A percentile compares a stretch with the other conserved stretches of the same genome.
phyloP scores from a whole-genome alignment of 2,888 invertebrate genomes.

The Cryptus armator region DNA sequence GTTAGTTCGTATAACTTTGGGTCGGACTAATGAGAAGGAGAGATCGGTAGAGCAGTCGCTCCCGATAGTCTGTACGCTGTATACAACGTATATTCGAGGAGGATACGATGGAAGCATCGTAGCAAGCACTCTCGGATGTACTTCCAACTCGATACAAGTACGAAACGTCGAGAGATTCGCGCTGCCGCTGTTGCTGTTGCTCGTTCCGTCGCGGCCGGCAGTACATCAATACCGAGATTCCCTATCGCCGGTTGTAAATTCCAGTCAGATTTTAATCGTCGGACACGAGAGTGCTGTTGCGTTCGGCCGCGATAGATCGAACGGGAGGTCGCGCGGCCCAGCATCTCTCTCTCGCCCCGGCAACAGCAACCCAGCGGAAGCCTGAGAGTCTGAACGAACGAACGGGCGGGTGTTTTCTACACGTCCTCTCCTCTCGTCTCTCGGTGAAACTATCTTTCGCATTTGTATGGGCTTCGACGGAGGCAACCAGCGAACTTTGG shows the following conservation, averaged over 20 bases:
- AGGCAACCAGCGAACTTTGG: constrained; percentile 32
- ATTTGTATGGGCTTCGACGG: constrained; percentile 21
- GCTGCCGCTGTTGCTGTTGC: constrained; percentile 35
- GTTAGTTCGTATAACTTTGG: constrained; percentile 51
- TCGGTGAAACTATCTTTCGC: constrained; percentile 47
- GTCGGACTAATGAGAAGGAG: constrained; percentile 64
- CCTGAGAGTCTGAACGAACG: constrained; percentile 21
- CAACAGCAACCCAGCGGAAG: constrained; percentile 35
- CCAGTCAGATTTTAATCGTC: constrained; percentile 74
- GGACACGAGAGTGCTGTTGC: constrained; percentile 66
- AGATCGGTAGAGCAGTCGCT: constrained; percentile 61
- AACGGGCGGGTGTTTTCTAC: constrained; percentile 49
- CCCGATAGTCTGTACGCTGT: constrained; percentile 25
- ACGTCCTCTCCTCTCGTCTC: constrained; percentile 7
- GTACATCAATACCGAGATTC: constrained; percentile 73
- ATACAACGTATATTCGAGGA: neutral
- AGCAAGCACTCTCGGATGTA: constrained; percentile 33
- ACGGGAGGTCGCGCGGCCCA: constrained; percentile 47
- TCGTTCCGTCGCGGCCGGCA: constrained; percentile 53
- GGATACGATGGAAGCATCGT: constrained; percentile 27
- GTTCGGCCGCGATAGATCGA: constrained; percentile 52
- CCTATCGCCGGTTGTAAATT: constrained; percentile 74
- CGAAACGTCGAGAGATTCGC: constrained; percentile 50
- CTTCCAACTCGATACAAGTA: constrained; percentile 46
- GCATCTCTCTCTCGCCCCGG: constrained; percentile 18